phyloP scores from a whole-genome alignment of 2,888 invertebrate species.

The Bombylius major region DNA sequence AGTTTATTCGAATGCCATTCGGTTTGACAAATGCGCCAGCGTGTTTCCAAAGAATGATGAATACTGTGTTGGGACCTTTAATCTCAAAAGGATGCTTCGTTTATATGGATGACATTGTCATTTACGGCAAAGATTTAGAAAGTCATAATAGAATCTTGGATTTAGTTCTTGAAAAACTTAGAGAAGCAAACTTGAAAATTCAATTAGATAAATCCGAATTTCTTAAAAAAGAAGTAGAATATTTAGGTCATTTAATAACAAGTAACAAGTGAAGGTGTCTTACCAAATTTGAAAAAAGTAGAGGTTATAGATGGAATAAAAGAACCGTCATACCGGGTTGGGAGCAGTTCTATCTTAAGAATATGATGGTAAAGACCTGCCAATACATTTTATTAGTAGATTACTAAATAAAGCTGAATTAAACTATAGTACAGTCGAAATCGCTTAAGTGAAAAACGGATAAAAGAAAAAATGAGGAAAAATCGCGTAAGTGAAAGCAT shows the following conservation, averaged over 20 bases:
- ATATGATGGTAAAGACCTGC: not conserved
- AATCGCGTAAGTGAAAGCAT: no score
- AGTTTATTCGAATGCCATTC: slow-evolving; percentile 18
- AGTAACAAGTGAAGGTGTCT: slow-evolving; percentile 21
- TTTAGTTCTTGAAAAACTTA: slow-evolving; percentile 4
- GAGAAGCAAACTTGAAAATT: slow-evolving; percentile 14
- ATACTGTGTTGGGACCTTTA: slow-evolving; percentile 16
- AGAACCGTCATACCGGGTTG: slow-evolving; percentile 11
- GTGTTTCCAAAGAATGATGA: slow-evolving; percentile 18
- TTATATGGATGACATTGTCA: slow-evolving; percentile 22
- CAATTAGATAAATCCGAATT: slow-evolving; percentile 20
- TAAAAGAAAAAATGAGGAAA: no score
- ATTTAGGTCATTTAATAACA: slow-evolving; percentile 23
- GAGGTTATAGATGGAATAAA: slow-evolving; percentile 17
- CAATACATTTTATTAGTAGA: slow-evolving; percentile 10
- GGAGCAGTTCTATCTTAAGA: slow-evolving; percentile 13
- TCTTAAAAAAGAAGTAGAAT: slow-evolving; percentile 18
- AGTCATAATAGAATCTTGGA: slow-evolving; percentile 18
- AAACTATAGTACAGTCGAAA: slow-evolving; percentile 5
- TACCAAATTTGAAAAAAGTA: slow-evolving; percentile 23
- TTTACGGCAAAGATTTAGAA: slow-evolving; percentile 18
- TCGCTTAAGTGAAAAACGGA: no score
- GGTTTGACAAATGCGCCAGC: slow-evolving; percentile 15
- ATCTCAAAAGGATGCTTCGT: slow-evolving; percentile 20
- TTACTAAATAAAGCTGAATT: slow-evolving; percentile 12